Evolutionary conservation across 2,888 invertebrate genomes (phyloP).

Genomic region (Arge pagana): DNA sequence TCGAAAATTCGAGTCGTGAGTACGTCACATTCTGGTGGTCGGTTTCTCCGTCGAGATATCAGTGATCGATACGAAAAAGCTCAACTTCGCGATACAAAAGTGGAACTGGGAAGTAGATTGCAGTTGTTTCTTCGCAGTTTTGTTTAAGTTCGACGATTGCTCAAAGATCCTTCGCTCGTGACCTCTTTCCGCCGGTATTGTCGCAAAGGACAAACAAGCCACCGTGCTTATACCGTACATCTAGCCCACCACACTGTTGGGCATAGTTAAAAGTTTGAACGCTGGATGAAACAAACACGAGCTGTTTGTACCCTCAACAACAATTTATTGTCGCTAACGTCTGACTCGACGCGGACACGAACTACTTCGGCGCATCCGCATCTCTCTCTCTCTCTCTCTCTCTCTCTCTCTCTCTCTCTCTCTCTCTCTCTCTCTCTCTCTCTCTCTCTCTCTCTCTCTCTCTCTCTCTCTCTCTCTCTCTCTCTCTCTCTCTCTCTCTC

Average conservation of each 20-base stretch:
- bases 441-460: constrained; percentile 29
- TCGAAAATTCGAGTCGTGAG: too few species aligned
- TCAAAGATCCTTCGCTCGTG: constrained; percentile 7
- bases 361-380: constrained; percentile 26
- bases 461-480: constrained; percentile 28
- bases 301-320: background rate
- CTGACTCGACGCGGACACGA: too few species aligned
- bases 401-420: constrained; percentile 12
- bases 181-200: constrained; percentile 18
- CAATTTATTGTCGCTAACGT: constrained; percentile 2
- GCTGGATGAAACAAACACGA: constrained; percentile 3
- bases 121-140: too few species aligned
- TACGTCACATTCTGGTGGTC: too few species aligned
- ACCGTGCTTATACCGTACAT: constrained; percentile 1
- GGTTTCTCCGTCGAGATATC: too few species aligned
- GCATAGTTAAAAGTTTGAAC: constrained; percentile 16
- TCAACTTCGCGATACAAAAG: too few species aligned
- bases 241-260: constrained; percentile 4
- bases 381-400: constrained; percentile 30
- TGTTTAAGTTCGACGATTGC: constrained; percentile 19
- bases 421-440: constrained; percentile 21
- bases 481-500: constrained; percentile 39
- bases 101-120: too few species aligned
- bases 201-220: constrained; percentile 15
- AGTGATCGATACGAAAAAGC: too few species aligned